Base-by-base conservation (phyloP, 2,113 vertebrate genomes). In the Marmota monax region DNA sequence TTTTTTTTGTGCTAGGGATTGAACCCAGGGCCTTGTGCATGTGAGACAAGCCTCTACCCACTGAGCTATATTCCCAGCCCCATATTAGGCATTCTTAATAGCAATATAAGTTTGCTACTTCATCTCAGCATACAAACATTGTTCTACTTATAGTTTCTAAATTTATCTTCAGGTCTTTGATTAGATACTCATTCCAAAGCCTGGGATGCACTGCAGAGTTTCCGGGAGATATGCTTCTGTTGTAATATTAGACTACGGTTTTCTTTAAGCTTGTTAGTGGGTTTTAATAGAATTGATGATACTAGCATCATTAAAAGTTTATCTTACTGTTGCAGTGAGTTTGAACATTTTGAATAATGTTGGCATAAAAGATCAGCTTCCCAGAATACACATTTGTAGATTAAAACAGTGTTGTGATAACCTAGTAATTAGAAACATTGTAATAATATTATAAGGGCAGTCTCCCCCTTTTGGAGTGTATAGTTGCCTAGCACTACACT, bases 281-380 rank as follows among this genome's bases (percentile, higher is more conserved):
- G 45, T 29, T 86, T 5, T 95, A 48, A 25, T 70, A 84, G 56
- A 93, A 58, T 89, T 95, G 32, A 39, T 78, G 48, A 61, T 82
- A 32, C 51, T 90, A 77, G 13, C 39, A 42, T 72, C n/a, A 39
- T 91, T 88, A 61, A 92, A 88, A 86, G 51, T 78, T 96, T 29
- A 0, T 85, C 37, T 90, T 92, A 45, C 37, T 83, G 11, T 27
- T 83, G 22, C 34, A 88, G 0, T 72, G 76, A 82, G 4, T 84
- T 85, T 94, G 83, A 93, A 95, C 90, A 34, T 95, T 32, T 93
- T 95, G 29, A 89, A 89, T 88, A 93, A 37, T n/a, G 1, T 96
- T 90, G 18, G 14, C 37, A 82, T 61, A 25, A 79, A 61, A 73
- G 29, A 56, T 78, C n/a, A 89, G 17, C 70, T 92, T 93, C 39